Conservation (phyloP, 2,797 vertebrate genomes). For the Pseudochaenichthys georgianus region DNA sequence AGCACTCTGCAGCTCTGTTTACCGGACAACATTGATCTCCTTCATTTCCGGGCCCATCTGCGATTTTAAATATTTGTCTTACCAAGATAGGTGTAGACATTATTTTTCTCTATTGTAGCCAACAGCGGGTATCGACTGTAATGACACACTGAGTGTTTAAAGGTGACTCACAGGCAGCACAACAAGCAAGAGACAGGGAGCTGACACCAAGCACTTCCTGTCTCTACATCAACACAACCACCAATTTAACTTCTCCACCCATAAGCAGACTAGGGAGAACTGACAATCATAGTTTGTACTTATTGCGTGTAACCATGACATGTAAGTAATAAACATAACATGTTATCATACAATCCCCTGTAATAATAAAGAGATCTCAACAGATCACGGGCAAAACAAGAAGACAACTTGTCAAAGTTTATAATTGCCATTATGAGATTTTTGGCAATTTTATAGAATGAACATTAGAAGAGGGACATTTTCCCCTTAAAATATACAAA, state of each 20-base stretch:
- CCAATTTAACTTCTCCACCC: constrained; percentile 19
- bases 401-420: neutral
- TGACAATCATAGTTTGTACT: neutral
- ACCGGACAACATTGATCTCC: neutral
- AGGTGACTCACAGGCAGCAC: constrained; percentile 30
- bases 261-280: neutral
- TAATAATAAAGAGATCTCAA: neutral
- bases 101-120: constrained; percentile 1
- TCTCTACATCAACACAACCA: constrained; percentile 6
- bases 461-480: neutral
- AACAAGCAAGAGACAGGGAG: constrained; percentile 5
- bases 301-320: neutral
- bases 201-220: constrained; percentile 9
- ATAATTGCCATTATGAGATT: neutral
- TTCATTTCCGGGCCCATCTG: neutral
- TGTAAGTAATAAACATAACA: constrained; percentile 5
- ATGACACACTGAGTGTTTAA: constrained; percentile 26
- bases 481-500: neutral
- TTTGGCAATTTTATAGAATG: neutral
- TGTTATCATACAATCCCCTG: neutral
- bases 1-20: constrained; percentile 1
- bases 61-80: constrained; percentile 11
- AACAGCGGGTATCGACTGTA: neutral
- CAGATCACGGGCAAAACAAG: neutral
- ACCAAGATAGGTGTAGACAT: neutral